These are phyloP conservation scores for Pandion haliaetus DNA, from an alignment of 2,113 vertebrate species.

Conservation along the genomic window DNA sequence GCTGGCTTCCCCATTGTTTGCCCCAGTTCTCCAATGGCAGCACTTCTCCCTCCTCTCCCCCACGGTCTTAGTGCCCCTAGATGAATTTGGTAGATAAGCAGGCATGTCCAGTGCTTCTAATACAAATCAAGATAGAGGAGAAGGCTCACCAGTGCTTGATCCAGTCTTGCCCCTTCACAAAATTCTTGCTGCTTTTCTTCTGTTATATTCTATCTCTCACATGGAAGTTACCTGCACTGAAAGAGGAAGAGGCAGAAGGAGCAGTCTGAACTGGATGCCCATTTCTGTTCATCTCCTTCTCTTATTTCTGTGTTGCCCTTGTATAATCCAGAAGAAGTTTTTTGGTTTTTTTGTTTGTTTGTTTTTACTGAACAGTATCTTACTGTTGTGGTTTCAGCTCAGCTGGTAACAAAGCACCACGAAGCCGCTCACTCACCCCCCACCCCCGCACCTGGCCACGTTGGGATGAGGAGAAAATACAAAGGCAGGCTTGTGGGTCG, in stretches of 20 bases:
- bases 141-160: neutral
- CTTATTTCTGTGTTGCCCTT: neutral
- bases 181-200: neutral
- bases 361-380: neutral
- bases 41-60: neutral
- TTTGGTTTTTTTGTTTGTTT: neutral
- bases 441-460: no score
- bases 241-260: neutral
- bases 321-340: accelerated
- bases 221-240: neutral
- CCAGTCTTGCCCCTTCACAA: neutral
- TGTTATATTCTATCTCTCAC: neutral
- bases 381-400: no score
- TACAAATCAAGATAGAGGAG: neutral
- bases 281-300: neutral
- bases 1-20: neutral
- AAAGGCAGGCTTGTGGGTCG: no score
- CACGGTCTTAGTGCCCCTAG: accelerated
- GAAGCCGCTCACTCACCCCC: no score
- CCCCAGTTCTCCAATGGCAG: neutral
- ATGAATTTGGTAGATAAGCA: neutral
- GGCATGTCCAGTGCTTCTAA: neutral
- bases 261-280: neutral
- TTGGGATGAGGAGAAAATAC: no score
- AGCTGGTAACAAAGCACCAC: no score